Evolutionary conservation across 2,888 invertebrate genomes (phyloP), one percentile per base, ranked within the genome.

Genomic region (Noctua pronuba): DNA sequence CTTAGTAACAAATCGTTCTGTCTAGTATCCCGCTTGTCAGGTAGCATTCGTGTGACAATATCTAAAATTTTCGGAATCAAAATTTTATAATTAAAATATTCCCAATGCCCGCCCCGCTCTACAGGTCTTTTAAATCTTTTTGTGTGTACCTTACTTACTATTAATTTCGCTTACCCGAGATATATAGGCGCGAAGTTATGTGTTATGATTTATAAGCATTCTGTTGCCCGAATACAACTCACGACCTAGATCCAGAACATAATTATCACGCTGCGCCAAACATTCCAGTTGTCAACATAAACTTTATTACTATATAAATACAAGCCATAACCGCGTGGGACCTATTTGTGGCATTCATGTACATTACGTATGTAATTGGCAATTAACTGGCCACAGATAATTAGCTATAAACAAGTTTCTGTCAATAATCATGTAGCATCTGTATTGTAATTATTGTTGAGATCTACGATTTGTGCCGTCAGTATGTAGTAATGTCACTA

Each of bases 321-420:
- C 16, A 35, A 71, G 21, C 21, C 24, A 64, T 21, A 66, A 46
- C 58, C 58, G 18, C 83, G 35, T 46, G 58, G 46, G 44, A 73
- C 18, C 16, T 28, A 18, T 60, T 64, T 72, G 60, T 69, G 46
- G 64, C 44, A 70, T 28, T 69, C 13, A 80, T 46, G 55, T 28
- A 82, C 64, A 76, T 71, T 31, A 76, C 62, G 11, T 79, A 73
- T 64, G 5, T 79, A 75, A 70, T 80, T 80, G 70, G n/a, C 66
- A 75, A 79, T 83, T 75, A 83, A 73, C 55, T 70, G 64, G 31
- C 24, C 52, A 31, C 18, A n/a, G 66, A 75, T 76, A 83, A 76
- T 83, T 73, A 76, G 35, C 62, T 31, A 73, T 71, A 73, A 79
- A 83, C 46, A 76, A 52, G 55, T 73, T 62, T 62, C 21, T 65